These are phyloP conservation scores for Nyctalus aviator DNA, from an alignment of 2,797 vertebrate genomes.

Conservation along the genomic window DNA sequence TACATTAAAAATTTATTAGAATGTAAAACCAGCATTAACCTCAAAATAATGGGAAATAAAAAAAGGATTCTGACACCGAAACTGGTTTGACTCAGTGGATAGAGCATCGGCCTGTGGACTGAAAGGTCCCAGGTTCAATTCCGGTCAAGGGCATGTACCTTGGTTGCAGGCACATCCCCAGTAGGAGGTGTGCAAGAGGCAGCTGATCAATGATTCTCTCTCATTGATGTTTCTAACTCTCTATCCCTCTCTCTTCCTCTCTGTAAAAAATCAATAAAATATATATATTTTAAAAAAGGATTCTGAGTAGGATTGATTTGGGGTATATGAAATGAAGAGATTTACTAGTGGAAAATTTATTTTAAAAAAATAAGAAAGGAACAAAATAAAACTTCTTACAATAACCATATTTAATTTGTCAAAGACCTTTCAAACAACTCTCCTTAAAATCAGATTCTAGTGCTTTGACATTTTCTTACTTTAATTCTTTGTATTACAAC, in stretches of 20 bases:
- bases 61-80: not conserved
- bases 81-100: too few species aligned
- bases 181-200: too few species aligned
- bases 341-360: not conserved
- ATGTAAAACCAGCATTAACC: not conserved
- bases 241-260: too few species aligned
- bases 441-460: not conserved
- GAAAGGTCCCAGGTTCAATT: too few species aligned
- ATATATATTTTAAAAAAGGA: too few species aligned
- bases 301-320: not conserved
- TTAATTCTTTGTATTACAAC: not conserved
- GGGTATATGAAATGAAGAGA: not conserved
- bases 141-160: too few species aligned
- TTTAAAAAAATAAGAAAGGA: constrained; percentile 54
- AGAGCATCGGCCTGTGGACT: too few species aligned
- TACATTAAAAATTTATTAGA: not conserved
- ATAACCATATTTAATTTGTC: not conserved
- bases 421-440: not conserved
- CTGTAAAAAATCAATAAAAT: too few species aligned
- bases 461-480: not conserved
- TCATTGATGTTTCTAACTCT: too few species aligned
- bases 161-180: too few species aligned
- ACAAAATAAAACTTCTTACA: not conserved
- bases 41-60: not conserved
- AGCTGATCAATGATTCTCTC: too few species aligned